phyloP scores from a whole-genome alignment of 2,113 vertebrate genomes.

The Poicephalus meyeri region DNA sequence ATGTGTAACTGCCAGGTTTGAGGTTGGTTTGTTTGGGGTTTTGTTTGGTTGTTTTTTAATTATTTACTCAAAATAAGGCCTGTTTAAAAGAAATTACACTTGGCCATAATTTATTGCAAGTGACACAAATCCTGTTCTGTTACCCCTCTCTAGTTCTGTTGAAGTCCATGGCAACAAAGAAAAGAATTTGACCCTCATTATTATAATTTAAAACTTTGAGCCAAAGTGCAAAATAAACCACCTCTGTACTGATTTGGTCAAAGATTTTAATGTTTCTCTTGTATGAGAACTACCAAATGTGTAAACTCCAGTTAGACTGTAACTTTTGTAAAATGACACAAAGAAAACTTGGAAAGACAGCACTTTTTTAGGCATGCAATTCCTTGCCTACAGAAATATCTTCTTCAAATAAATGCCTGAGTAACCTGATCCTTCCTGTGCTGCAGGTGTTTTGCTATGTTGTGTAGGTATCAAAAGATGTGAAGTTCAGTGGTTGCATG shows the following conservation, averaged over 20 bases:
- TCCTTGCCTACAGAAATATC: not conserved
- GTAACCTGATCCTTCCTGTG: not conserved
- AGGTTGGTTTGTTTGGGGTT: not conserved
- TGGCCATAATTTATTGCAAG: not conserved
- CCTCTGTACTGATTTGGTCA: not conserved
- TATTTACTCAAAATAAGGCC: not conserved
- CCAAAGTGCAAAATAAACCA: not conserved
- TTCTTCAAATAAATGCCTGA: not conserved
- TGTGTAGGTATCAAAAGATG: not conserved
- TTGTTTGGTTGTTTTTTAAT: not conserved
- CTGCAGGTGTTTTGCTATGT: not conserved
- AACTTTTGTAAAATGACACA: not conserved
- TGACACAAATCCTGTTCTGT: not conserved
- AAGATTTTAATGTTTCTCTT: not conserved
- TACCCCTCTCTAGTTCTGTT: not conserved
- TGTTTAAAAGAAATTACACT: not conserved
- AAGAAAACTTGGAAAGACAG: not conserved
- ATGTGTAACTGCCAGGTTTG: not conserved
- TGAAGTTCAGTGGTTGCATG: not conserved
- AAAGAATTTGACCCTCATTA: not conserved
- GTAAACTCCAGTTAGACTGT: not conserved
- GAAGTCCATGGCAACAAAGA: not conserved
- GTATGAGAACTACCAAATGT: not conserved
- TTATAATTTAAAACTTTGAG: not conserved
- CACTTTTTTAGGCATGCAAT: not conserved